Base-by-base conservation (phyloP, 2,113 vertebrate genomes). In the Lepus americanus region DNA sequence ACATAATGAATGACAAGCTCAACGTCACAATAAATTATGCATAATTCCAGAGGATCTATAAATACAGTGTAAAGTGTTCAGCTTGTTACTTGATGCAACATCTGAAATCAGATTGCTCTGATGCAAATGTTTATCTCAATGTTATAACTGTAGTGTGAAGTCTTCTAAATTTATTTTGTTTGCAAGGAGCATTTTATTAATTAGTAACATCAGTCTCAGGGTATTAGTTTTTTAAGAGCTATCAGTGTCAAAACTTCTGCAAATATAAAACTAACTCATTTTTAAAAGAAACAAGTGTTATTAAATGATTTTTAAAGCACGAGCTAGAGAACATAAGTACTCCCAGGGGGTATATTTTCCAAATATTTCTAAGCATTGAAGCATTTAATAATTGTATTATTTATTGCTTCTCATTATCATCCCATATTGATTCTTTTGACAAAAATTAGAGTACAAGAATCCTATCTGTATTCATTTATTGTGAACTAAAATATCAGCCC, bases 51-150 rank as follows among this genome's bases (percentile, higher is more conserved):
- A 97, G 95, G 23, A 74, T 88, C 92, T 96, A 94, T 95, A 97
- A 97, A 97, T 95, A 96, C 76, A 95, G 74, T 92, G 90, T 87
- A 66, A 96, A 95, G 79, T 95, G 74, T 92, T 97, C 97, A 88
- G 36, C 85, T 95, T 96, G 64, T 85, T 96, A 92, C 87, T 91
- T 95, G 95, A 92, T 97, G 72, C 81, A 95, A 92, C 90, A 91
- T 97, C 88, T 97, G 74, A 97, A 97, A 96, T 96, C 94, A 96
- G 87, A 97, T 94, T 96, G 66, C 96, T 96, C 69, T 94, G 94
- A 95, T 97, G 95, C 89, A 94, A 95, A 97, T 96, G 92, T 97
- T 97, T 96, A 96, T 96, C 70, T 95, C 61, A 69, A n/a, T 83
- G 72, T 94, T 94, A 67, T 87, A 94, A 95, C 69, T 89, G 72